Conservation (phyloP, 2,797 vertebrate species). For the Enteromius trimaculatus region DNA sequence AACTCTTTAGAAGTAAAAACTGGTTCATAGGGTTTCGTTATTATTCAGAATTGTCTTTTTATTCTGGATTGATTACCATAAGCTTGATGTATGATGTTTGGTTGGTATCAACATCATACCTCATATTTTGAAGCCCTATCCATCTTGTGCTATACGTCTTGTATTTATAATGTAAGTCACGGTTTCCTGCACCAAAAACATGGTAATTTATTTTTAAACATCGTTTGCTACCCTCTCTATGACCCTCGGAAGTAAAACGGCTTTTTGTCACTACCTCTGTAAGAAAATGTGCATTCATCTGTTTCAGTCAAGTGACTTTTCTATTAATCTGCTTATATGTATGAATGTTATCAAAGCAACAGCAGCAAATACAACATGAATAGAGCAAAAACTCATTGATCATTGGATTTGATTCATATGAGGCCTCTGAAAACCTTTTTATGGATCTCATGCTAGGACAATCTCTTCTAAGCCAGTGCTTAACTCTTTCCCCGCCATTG, state of each 20-base stretch:
- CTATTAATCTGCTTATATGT: neutral
- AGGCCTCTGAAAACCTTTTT: neutral
- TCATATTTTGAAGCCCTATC: neutral
- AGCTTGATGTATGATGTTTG: slow-evolving; percentile 29
- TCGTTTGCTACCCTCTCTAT: neutral
- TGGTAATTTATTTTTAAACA: neutral
- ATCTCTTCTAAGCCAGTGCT: slow-evolving; percentile 1
- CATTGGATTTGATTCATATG: neutral
- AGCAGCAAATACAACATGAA: neutral
- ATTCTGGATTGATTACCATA: neutral
- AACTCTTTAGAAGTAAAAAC: slow-evolving; percentile 3
- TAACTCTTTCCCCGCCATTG: neutral
- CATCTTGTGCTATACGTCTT: neutral
- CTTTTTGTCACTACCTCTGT: neutral
- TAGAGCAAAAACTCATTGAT: neutral
- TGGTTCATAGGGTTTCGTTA: neutral
- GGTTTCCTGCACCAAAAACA: neutral
- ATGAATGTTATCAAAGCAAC: too few relatives aligned
- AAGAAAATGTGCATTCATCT: neutral
- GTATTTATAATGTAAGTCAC: slow-evolving; percentile 14
- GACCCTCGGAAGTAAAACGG: neutral
- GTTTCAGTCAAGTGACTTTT: neutral
- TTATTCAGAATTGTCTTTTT: slow-evolving; percentile 13
- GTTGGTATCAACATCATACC: neutral
- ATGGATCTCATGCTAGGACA: neutral